A percentile compares a stretch with the other conserved stretches of the same genome.
Evolutionary conservation across 2,888 invertebrate species (phyloP).

Genomic region (Formica aserva): DNA sequence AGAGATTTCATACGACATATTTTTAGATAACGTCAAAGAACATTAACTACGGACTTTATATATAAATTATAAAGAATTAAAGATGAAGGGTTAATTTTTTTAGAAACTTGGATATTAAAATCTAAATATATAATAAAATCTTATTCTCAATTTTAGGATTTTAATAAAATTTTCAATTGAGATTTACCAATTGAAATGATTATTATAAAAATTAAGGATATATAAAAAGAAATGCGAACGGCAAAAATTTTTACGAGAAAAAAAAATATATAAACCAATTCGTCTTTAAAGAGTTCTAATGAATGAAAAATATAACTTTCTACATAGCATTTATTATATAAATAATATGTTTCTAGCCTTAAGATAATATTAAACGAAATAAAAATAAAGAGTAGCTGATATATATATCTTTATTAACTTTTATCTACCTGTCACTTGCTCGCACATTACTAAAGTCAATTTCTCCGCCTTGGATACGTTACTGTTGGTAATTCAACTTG

Average conservation of each 20-base stretch:
- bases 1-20: not conserved
- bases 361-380: not conserved
- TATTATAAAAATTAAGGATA: not conserved
- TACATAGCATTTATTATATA: not conserved
- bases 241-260: not conserved
- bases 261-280: not conserved
- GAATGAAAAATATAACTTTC: not conserved
- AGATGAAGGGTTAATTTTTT: not conserved
- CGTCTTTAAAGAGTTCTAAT: not conserved
- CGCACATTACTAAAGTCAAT: constrained; percentile 8
- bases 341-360: not conserved
- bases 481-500: constrained; percentile 27
- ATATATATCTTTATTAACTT: not conserved
- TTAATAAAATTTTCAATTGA: not conserved
- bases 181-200: not conserved
- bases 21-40: not conserved
- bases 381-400: not conserved
- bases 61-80: not conserved
- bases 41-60: not conserved
- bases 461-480: constrained; percentile 19
- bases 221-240: not conserved
- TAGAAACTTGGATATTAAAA: not conserved
- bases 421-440: not conserved
- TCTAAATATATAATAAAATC: not conserved
- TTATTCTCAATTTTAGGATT: not conserved